Percentiles rank a stretch among this genome's conserved stretches.
Evolutionary conservation across 1,140 invertebrate species (phyloP).

Genomic region (Rhopalosiphum maidis): DNA sequence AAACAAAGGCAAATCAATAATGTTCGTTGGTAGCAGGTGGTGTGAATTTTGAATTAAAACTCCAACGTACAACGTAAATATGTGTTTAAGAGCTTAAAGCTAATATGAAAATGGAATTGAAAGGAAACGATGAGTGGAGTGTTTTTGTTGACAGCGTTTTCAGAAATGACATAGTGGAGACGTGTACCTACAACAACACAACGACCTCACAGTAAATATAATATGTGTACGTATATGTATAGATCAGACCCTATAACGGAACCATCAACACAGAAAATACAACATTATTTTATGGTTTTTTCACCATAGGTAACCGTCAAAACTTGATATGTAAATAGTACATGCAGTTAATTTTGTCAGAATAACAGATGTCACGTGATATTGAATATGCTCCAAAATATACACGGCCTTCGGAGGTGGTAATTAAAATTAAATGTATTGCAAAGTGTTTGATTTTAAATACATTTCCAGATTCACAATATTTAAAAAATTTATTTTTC

Average conservation of each 20-base stretch:
- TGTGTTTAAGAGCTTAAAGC: background rate
- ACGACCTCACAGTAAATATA: background rate
- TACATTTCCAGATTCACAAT: background rate
- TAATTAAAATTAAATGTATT: background rate
- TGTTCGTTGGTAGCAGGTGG: slow-evolving; percentile 27
- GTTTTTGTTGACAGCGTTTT: slow-evolving; percentile 15
- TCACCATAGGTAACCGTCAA: background rate
- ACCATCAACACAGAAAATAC: background rate
- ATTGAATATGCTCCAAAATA: background rate
- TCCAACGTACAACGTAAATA: background rate
- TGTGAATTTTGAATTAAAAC: slow-evolving; percentile 44
- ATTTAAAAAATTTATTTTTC: background rate
- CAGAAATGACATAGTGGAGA: background rate
- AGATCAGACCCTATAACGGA: background rate
- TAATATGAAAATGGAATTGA: slow-evolving; percentile 30
- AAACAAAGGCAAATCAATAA: slow-evolving; percentile 43
- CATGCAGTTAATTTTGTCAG: background rate
- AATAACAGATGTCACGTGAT: background rate
- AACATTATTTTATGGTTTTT: background rate
- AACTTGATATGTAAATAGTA: background rate
- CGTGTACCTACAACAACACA: background rate
- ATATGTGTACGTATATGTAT: background rate
- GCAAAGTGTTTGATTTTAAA: background rate
- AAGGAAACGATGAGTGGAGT: slow-evolving; percentile 10
- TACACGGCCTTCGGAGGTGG: background rate